Evolutionary conservation across 2,888 invertebrate species (phyloP).

Genomic region (Sympetrum striolatum): DNA sequence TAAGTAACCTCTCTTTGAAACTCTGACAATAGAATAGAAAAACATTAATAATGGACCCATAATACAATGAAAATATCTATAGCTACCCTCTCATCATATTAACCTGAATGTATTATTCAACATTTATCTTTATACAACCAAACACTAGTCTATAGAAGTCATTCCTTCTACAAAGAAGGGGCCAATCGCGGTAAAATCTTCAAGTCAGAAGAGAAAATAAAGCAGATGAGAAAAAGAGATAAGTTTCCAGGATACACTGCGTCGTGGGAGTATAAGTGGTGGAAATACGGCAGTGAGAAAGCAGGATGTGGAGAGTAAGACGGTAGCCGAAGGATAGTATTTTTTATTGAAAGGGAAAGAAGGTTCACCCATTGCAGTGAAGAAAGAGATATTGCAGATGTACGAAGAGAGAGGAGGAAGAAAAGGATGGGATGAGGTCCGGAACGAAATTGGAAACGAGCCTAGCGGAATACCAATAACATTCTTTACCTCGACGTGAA

Average conservation of each 20-base stretch:
- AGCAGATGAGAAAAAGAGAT: neutral
- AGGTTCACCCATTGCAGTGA: neutral
- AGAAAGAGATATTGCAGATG: neutral
- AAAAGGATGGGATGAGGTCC: neutral
- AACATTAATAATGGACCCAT: too few species aligned
- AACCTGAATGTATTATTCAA: too few species aligned
- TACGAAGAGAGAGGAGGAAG: neutral
- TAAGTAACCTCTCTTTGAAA: too few species aligned
- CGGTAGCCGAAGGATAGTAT: too few species aligned
- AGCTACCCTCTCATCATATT: too few species aligned
- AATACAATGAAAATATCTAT: too few species aligned
- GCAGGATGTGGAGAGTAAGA: neutral
- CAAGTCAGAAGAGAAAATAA: neutral
- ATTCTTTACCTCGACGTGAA: conserved; percentile 17
- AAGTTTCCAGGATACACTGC: neutral
- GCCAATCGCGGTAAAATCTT: too few species aligned
- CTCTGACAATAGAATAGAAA: too few species aligned
- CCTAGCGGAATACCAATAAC: conserved; percentile 30
- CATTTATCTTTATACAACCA: too few species aligned
- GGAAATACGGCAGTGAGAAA: neutral
- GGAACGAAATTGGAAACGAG: conserved; percentile 25
- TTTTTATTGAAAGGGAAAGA: too few species aligned
- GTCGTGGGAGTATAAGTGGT: neutral
- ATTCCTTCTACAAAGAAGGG: too few species aligned
- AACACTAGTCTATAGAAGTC: too few species aligned